Evolutionary conservation across 2,797 vertebrate genomes (phyloP).

Genomic region (Hafferia zeledoni): DNA sequence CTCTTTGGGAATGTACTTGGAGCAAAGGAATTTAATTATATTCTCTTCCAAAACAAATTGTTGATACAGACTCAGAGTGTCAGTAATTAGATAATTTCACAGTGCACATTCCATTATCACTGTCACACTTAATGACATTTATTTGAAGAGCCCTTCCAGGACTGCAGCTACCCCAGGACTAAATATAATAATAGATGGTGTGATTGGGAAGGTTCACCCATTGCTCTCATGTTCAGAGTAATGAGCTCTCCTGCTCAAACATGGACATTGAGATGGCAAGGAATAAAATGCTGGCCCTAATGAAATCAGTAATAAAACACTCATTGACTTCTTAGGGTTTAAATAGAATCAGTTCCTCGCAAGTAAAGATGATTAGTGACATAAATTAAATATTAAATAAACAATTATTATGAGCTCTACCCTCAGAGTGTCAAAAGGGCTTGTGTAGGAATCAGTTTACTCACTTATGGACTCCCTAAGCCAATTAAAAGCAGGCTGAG

Average conservation of each 20-base stretch:
- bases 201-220: constrained; percentile 1
- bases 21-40: constrained; percentile 53
- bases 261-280: not conserved
- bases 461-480: not conserved
- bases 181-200: not conserved
- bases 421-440: not conserved
- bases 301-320: constrained; percentile 28
- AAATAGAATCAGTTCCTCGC: constrained; percentile 1
- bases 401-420: not conserved
- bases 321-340: not conserved
- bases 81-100: constrained; percentile 43
- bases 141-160: not conserved
- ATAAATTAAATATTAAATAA: constrained; percentile 26
- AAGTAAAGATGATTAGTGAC: constrained; percentile 7
- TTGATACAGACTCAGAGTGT: constrained; percentile 15
- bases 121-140: constrained; percentile 39
- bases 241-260: constrained; percentile 6
- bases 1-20: not conserved
- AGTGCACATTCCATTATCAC: not conserved
- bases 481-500: not conserved
- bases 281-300: constrained; percentile 3
- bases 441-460: not conserved
- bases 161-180: not conserved
- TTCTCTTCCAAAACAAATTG: constrained; percentile 49
- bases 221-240: not conserved